These are phyloP conservation scores for Gonatopus flavifemur DNA, from an alignment of 1,140 invertebrate genomes.

Conservation along the genomic window DNA sequence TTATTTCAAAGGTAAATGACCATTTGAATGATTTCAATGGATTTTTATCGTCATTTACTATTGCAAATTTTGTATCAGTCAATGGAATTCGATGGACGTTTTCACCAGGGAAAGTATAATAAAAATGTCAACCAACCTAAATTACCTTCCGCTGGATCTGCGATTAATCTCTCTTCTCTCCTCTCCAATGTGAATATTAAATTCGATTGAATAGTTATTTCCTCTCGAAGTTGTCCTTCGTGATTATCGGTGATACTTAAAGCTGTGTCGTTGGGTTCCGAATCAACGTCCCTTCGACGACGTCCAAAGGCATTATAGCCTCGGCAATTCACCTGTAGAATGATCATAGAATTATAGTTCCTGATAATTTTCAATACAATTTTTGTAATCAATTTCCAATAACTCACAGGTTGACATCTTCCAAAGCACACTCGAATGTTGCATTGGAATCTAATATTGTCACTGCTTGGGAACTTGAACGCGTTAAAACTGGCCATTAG, in stretches of 20 bases:
- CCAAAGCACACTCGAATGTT: constrained; percentile 95
- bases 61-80: too few species aligned
- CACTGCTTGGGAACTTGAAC: constrained; percentile 94
- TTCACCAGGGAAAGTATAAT: too few species aligned
- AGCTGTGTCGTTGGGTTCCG: constrained; percentile 62
- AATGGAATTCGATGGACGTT: too few species aligned
- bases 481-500: constrained; percentile 88
- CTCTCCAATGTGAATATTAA: constrained; percentile 87
- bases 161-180: constrained; percentile 63
- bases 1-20: too few species aligned
- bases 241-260: constrained; percentile 62
- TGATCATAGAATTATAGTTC: constrained; percentile 4
- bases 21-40: too few species aligned
- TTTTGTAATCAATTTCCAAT: neutral
- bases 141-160: constrained; percentile 73
- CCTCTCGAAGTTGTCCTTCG: constrained; percentile 84
- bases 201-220: constrained; percentile 91
- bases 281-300: constrained; percentile 70
- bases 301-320: constrained; percentile 87
- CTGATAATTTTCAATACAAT: neutral
- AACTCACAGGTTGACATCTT: constrained; percentile 89
- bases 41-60: too few species aligned
- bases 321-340: constrained; percentile 80
- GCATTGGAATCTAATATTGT: constrained; percentile 94
- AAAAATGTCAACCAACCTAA: too few species aligned